Percentiles rank a stretch among this genome's conserved stretches.
Evolutionary conservation across 1,140 invertebrate species (phyloP).

Genomic region (Mycetomoellerius zeteki): DNA sequence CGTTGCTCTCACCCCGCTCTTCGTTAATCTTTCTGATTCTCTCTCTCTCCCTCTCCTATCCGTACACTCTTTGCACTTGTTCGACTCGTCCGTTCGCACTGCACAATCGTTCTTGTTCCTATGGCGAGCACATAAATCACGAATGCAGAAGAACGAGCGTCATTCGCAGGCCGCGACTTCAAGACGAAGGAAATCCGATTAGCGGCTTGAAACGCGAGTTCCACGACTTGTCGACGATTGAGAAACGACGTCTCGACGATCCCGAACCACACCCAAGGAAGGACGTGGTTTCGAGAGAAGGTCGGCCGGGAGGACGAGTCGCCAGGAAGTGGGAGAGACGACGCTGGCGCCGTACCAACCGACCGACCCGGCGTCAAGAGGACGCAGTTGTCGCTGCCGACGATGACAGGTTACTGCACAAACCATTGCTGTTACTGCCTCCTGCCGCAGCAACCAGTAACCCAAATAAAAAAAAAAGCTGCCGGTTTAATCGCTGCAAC

Average conservation of each 20-base stretch:
- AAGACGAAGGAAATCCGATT: not conserved
- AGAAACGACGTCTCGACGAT: conserved; percentile 39
- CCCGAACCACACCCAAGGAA: conserved; percentile 76
- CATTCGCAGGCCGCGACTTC: not conserved
- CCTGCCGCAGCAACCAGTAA: not conserved
- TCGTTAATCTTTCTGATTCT: not conserved
- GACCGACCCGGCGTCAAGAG: conserved; percentile 67
- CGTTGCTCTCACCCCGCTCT: conserved; percentile 54
- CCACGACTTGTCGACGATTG: conserved; percentile 41
- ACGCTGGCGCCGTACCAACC: conserved; percentile 76
- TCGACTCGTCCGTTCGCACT: conserved; percentile 10
- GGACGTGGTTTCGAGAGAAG: conserved; percentile 68
- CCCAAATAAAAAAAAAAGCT: not conserved
- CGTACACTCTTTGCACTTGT: conserved; percentile 19
- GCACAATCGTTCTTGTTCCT: conserved; percentile 3
- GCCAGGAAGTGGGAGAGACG: conserved; percentile 61
- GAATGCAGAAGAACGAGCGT: conserved; percentile 13
- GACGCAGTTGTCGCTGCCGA: conserved; percentile 70
- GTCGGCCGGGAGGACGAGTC: conserved; percentile 68
- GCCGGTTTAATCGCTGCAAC: not conserved
- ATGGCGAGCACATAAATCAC: not conserved
- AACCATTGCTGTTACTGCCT: not conserved
- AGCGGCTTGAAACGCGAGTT: not conserved
- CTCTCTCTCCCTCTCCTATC: conserved; percentile 9
- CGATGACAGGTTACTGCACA: conserved; percentile 76